Evolutionary conservation across 2,113 vertebrate genomes (phyloP), one percentile per base, ranked within the genome.

Genomic region (Nothobranchius kuhntae): DNA sequence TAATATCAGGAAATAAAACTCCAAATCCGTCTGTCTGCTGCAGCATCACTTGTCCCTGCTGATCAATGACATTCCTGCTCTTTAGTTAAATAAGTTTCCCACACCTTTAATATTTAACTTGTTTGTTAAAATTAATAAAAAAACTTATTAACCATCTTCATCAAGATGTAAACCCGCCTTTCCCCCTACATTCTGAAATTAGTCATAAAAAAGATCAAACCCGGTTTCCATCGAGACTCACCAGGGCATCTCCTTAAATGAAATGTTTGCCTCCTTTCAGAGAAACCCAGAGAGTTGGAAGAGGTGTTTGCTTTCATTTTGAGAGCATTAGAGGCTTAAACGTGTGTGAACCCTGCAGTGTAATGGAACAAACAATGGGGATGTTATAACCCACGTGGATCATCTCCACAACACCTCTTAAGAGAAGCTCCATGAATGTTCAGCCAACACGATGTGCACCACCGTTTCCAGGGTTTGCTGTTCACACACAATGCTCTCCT

Each of bases 251-350:
- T 50, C 58, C 68, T 81, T 21, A 73, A 75, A 83, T 77, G 48
- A 84, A 83, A 83, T 85, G 72, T 86, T 87, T 87, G 57, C 75
- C 78, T 86, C 65, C 68, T 68, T 65, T 75, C 73, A 78, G 58
- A 78, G 66, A 80, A 80, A 75, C 75, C n/a, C 9, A 86, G 55
- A 64, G 68, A 64, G 77, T 57, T 66, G 71, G 61, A 64, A 68
- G 53, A 63, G 59, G 65, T 85, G 76, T 87, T 87, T 87, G 72
- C 78, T 85, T 89, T 87, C 72, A 88, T 87, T 88, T 81, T 83
- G 82, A 84, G 71, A 74, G 85, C 61, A 87, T 85, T 84, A 87
- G 51, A 71, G 65, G 80, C 68, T 71, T 66, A 71, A 38, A 60
- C 4, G 44, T 57, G 47, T 53, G 73, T 69, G 71, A 78, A 81